These are phyloP conservation scores for Ardeotis arabs DNA, from an alignment of 2,113 vertebrate genomes.

Conservation along the genomic window DNA sequence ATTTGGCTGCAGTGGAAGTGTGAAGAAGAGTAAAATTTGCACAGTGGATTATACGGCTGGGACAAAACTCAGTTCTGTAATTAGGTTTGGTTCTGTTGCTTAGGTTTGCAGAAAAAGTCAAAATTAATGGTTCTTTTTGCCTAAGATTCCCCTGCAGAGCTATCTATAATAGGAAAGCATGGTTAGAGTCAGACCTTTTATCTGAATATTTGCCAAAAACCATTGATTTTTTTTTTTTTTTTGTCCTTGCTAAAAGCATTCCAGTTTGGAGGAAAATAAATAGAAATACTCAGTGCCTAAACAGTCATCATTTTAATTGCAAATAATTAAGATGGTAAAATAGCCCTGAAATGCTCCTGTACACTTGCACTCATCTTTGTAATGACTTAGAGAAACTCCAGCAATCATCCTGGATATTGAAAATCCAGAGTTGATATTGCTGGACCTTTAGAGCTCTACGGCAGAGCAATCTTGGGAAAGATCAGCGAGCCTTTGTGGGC, in stretches of 20 bases:
- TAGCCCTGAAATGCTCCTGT: neutral
- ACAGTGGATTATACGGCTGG: neutral
- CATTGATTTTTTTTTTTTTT: neutral
- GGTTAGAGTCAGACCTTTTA: neutral
- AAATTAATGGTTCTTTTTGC: neutral
- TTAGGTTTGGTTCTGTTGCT: slow-evolving; percentile 28
- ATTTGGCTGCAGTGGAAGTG: neutral
- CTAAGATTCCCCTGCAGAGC: neutral
- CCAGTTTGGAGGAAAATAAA: neutral
- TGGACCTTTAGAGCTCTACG: neutral
- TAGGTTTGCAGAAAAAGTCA: slow-evolving; percentile 5
- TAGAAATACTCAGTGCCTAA: neutral
- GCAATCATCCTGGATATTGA: too few species aligned
- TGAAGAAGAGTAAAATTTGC: neutral
- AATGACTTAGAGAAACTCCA: neutral
- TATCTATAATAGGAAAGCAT: neutral
- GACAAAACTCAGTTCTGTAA: neutral
- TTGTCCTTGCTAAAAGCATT: neutral
- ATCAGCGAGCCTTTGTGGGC: neutral
- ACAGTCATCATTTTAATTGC: neutral
- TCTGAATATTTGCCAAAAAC: slow-evolving; percentile 35
- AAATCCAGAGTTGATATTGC: neutral
- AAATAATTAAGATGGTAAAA: neutral
- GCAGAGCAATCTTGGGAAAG: neutral
- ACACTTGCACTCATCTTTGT: neutral